Percentiles rank a stretch among this genome's conserved stretches.
Conservation (phyloP, 2,888 invertebrate genomes). For the Herminia tarsipennalis region DNA sequence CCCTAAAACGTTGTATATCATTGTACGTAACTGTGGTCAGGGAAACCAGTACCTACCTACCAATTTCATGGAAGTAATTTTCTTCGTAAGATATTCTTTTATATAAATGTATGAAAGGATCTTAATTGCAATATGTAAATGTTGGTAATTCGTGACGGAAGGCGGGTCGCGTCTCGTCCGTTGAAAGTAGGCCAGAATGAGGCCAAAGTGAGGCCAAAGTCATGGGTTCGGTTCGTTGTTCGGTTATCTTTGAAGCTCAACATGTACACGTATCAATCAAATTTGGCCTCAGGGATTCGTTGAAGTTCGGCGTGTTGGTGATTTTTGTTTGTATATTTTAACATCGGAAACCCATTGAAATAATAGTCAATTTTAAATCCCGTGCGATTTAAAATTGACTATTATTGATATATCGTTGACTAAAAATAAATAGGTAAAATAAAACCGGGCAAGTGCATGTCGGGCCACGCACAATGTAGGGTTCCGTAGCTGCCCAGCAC, state of each 20-base stretch:
- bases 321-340: too few relatives aligned
- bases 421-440: too few relatives aligned
- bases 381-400: too few relatives aligned
- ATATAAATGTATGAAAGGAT: slow-evolving; percentile 11
- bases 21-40: too few relatives aligned
- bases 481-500: too few relatives aligned
- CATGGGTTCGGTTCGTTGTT: slow-evolving; percentile 32
- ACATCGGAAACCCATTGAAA: too few relatives aligned
- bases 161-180: slow-evolving; percentile 12
- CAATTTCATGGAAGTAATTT: background rate
- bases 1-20: too few relatives aligned
- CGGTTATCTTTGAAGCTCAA: slow-evolving; percentile 25
- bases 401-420: too few relatives aligned
- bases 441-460: too few relatives aligned
- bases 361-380: too few relatives aligned
- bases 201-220: slow-evolving; percentile 41
- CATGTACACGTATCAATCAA: slow-evolving; percentile 13
- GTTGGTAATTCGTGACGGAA: slow-evolving; percentile 18
- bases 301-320: background rate
- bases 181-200: slow-evolving; percentile 39
- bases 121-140: slow-evolving; percentile 45
- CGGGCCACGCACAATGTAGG: too few relatives aligned
- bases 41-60: too few relatives aligned
- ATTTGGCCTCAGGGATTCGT: background rate
- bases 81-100: slow-evolving; percentile 3